These are phyloP conservation scores for Spisula subtruncata DNA, from an alignment of 2,888 invertebrate genomes.

Conservation along the genomic window DNA sequence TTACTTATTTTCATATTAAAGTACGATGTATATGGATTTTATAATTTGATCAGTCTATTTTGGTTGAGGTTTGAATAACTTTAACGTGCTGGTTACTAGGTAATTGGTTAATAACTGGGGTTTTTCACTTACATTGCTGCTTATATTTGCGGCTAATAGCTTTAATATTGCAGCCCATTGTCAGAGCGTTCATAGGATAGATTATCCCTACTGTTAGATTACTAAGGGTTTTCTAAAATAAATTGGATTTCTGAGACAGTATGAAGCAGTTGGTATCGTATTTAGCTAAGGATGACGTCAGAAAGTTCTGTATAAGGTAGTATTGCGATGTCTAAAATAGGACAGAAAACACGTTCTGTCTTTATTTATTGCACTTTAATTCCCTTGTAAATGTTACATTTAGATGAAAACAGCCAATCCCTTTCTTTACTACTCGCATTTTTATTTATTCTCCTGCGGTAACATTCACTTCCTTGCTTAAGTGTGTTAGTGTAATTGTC, in stretches of 20 bases:
- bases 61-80: not conserved
- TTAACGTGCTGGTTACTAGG: not conserved
- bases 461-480: not conserved
- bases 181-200: not conserved
- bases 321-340: not conserved
- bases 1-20: too few species aligned
- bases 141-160: not conserved
- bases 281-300: slow-evolving; percentile 23
- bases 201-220: not conserved
- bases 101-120: not conserved
- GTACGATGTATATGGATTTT: not conserved
- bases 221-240: slow-evolving; percentile 18
- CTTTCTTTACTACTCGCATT: not conserved
- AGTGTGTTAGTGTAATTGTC: not conserved
- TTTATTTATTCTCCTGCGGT: slow-evolving; percentile 14
- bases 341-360: not conserved
- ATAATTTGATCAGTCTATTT: not conserved
- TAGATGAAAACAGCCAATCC: not conserved
- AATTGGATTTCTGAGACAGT: slow-evolving; percentile 29
- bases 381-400: slow-evolving; percentile 2
- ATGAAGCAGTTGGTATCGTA: not conserved
- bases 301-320: slow-evolving; percentile 1
- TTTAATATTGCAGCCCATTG: not conserved
- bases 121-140: not conserved
- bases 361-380: slow-evolving; percentile 13